Conservation (phyloP, 1,140 invertebrate genomes). For the Holcopasites calliopsidis region DNA sequence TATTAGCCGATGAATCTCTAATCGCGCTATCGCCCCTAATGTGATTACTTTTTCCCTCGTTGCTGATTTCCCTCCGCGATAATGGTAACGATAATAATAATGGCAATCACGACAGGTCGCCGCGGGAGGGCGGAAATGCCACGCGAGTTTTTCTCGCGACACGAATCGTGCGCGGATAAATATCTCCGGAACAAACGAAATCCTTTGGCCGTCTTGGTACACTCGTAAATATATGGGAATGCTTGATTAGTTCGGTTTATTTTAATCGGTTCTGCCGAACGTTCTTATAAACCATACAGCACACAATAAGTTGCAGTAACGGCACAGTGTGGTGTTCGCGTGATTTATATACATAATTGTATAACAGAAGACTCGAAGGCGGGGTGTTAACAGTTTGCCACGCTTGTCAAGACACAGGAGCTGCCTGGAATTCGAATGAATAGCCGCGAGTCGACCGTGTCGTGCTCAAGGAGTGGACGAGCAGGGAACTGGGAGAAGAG, state of each 20-base stretch:
- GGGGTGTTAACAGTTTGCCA: not conserved
- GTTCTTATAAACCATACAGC: too few species aligned
- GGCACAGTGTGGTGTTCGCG: too few species aligned
- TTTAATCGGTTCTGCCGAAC: too few species aligned
- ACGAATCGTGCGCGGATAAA: not conserved
- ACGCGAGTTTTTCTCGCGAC: slow-evolving; percentile 19
- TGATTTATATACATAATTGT: slow-evolving; percentile 31
- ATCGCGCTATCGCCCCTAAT: slow-evolving; percentile 1
- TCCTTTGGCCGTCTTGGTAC: too few species aligned
- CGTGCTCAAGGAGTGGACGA: slow-evolving; percentile 50
- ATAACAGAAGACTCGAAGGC: not conserved
- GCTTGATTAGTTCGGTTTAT: too few species aligned
- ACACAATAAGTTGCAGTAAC: too few species aligned
- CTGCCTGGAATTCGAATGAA: slow-evolving; percentile 59
- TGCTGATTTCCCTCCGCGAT: slow-evolving; percentile 7
- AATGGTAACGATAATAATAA: slow-evolving; percentile 7
- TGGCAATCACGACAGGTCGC: not conserved
- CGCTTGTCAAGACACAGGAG: slow-evolving; percentile 35
- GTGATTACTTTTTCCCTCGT: slow-evolving; percentile 15
- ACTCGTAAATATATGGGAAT: too few species aligned
- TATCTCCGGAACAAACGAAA: not conserved
- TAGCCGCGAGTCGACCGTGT: slow-evolving; percentile 22
- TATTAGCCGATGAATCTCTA: slow-evolving; percentile 21
- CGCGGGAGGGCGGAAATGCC: not conserved
- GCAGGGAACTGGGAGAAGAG: slow-evolving; percentile 49